Evolutionary conservation across 2,113 vertebrate species (phyloP).

Genomic region (Anthoscopus minutus): DNA sequence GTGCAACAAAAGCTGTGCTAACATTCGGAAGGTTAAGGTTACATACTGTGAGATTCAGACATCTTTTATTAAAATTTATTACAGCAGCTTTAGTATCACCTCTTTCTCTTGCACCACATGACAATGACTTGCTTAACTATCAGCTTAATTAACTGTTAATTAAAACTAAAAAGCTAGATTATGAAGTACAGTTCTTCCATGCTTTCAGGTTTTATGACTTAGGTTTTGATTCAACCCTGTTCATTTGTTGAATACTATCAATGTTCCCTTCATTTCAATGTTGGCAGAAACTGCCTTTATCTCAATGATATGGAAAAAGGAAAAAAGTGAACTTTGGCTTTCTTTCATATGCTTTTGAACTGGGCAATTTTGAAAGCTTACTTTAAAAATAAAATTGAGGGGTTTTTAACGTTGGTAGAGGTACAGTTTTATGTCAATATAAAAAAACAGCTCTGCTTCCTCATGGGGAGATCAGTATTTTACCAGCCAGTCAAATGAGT

Average conservation of each 20-base stretch:
- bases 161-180: not conserved
- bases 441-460: not conserved
- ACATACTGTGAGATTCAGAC: not conserved
- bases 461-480: not conserved
- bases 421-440: not conserved
- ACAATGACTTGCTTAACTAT: not conserved
- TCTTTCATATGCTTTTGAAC: not conserved
- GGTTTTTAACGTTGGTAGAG: not conserved
- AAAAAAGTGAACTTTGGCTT: not conserved
- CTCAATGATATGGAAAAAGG: not conserved
- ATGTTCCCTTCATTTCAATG: not conserved
- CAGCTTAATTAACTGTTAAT: not conserved
- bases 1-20: not conserved
- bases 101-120: not conserved
- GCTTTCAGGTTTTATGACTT: not conserved
- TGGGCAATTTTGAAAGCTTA: not conserved
- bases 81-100: not conserved
- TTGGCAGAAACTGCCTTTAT: not conserved
- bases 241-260: not conserved
- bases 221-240: not conserved
- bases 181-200: not conserved
- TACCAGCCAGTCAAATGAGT: not conserved
- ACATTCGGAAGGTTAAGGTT: slow-evolving; percentile 9
- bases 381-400: not conserved
- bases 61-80: not conserved